Percentiles rank a stretch among this genome's conserved stretches.
These are phyloP conservation scores for Sycophila texana DNA, from an alignment of 2,888 invertebrate species.

Conservation along the genomic window DNA sequence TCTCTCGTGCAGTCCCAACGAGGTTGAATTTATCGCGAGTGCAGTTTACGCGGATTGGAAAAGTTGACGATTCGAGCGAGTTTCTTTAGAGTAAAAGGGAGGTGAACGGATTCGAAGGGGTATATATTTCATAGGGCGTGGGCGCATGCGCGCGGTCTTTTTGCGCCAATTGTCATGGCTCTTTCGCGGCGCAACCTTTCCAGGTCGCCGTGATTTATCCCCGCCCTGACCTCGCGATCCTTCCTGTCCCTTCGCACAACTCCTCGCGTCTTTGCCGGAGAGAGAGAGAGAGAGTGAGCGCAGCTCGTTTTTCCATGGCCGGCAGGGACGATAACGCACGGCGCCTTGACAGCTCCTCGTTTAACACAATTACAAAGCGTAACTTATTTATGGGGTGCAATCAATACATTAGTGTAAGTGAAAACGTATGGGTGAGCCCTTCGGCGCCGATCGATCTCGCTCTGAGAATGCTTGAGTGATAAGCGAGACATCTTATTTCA, in stretches of 20 bases:
- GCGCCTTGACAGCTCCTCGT: constrained; percentile 68
- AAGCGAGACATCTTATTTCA: too few species aligned
- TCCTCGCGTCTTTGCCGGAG: neutral
- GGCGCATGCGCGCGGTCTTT: constrained; percentile 52
- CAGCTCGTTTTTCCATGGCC: neutral
- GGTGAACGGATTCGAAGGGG: constrained; percentile 8
- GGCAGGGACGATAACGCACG: constrained; percentile 49
- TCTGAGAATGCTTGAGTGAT: too few species aligned
- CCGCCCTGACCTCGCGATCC: constrained; percentile 50
- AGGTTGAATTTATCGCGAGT: neutral
- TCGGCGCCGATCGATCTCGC: constrained; percentile 19
- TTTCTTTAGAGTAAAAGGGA: neutral
- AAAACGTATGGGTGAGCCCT: constrained; percentile 41
- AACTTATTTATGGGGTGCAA: constrained; percentile 66
- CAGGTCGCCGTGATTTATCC: constrained; percentile 55
- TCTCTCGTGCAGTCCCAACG: too few species aligned
- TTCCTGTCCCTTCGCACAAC: constrained; percentile 33
- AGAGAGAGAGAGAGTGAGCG: too few species aligned
- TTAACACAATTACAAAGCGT: constrained; percentile 72
- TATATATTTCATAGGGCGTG: constrained; percentile 34
- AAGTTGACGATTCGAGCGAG: neutral
- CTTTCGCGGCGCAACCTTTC: constrained; percentile 41
- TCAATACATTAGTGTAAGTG: constrained; percentile 26
- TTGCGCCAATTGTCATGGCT: constrained; percentile 48
- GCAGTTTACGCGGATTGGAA: neutral